These are phyloP conservation scores for Thamnaconus septentrionalis DNA, from an alignment of 2,113 vertebrate species.

Conservation along the genomic window DNA sequence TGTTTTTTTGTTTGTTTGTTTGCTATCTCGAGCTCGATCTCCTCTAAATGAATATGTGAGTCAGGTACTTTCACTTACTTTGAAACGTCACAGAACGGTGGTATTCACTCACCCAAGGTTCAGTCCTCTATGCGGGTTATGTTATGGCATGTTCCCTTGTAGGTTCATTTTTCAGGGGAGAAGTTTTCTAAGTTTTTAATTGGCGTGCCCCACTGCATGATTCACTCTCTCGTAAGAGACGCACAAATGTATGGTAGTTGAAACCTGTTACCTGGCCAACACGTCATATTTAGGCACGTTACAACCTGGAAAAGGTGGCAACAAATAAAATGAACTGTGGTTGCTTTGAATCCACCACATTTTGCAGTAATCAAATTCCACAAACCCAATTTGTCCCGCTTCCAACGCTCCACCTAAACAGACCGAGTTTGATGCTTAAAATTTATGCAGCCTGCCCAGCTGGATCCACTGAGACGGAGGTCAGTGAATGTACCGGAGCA, in stretches of 20 bases:
- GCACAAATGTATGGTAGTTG: constrained; percentile 17
- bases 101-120: constrained; percentile 44
- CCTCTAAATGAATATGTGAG: too few species aligned
- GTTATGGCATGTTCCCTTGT: constrained; percentile 55
- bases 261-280: constrained; percentile 39
- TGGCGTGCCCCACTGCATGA: constrained; percentile 27
- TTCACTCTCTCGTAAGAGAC: constrained; percentile 25
- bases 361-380: constrained; percentile 11
- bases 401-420: constrained; percentile 14
- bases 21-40: too few species aligned
- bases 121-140: constrained; percentile 32
- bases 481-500: constrained; percentile 54
- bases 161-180: constrained; percentile 39
- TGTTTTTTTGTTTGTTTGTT: too few species aligned
- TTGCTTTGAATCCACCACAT: neutral
- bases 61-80: too few species aligned
- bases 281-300: constrained; percentile 21
- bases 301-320: neutral
- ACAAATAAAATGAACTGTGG: neutral
- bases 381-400: constrained; percentile 29
- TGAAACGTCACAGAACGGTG: constrained; percentile 19
- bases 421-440: constrained; percentile 22
- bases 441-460: constrained; percentile 46
- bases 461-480: constrained; percentile 41
- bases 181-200: constrained; percentile 10